A percentile compares a stretch with the other conserved stretches of the same genome.
phyloP scores from a whole-genome alignment of 37 sponge, comb jelly and placozoan genomes.

The Beroe forskalii region DNA sequence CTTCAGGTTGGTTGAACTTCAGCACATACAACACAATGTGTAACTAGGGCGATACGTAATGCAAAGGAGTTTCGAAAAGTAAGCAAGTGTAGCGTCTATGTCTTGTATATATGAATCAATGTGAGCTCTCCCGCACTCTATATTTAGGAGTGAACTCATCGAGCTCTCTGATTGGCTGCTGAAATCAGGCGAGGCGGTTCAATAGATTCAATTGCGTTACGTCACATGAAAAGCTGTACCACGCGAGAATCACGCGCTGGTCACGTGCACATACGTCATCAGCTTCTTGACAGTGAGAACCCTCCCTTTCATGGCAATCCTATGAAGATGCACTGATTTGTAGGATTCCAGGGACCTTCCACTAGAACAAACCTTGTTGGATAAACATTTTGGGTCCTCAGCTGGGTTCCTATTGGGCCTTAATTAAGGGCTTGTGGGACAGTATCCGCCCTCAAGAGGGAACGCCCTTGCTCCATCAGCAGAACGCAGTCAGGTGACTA shows the following conservation, averaged over 20 bases:
- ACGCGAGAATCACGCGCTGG: background rate
- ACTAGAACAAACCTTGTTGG: too few species aligned
- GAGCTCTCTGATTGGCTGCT: slow-evolving; percentile 38
- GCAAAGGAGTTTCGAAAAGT: slow-evolving; percentile 51
- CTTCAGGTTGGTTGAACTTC: slow-evolving; percentile 38
- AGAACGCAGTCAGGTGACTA: too few species aligned
- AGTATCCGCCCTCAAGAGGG: too few species aligned
- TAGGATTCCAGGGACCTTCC: too few species aligned
- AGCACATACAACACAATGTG: background rate
- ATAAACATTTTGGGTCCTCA: too few species aligned
- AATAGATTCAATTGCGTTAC: slow-evolving; percentile 66
- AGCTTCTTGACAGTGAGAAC: background rate
- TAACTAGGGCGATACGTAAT: background rate
- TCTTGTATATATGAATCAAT: slow-evolving; percentile 64
- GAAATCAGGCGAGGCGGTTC: slow-evolving; percentile 63
- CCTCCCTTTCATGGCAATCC: background rate
- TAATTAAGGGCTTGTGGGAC: too few species aligned
- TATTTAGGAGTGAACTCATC: slow-evolving; percentile 64
- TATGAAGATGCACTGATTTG: too few species aligned
- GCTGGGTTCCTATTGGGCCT: too few species aligned
- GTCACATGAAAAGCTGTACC: slow-evolving; percentile 17
- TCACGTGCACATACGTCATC: background rate
- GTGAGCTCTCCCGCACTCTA: slow-evolving; percentile 55
- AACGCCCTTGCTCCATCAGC: too few species aligned
- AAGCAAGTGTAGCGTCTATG: slow-evolving; percentile 43